phyloP scores from a whole-genome alignment of 2,113 vertebrate species.

The Forbesichthys agassizii region DNA sequence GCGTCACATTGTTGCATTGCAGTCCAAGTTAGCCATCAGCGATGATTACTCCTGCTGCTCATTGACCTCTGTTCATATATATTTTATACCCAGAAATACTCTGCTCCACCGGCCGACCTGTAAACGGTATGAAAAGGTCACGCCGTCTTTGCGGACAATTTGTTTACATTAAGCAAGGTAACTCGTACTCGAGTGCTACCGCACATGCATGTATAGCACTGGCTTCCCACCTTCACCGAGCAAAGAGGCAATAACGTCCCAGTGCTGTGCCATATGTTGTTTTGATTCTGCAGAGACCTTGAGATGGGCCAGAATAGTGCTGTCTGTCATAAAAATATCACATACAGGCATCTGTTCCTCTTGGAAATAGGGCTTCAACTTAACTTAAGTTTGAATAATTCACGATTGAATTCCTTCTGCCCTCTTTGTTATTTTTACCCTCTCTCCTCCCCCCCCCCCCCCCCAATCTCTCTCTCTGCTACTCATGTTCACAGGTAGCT shows the following conservation, averaged over 20 bases:
- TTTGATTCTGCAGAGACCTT: constrained; percentile 61
- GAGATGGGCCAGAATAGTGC: constrained; percentile 74
- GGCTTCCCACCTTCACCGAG: constrained; percentile 32
- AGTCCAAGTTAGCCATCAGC: constrained; percentile 45
- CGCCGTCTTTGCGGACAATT: constrained; percentile 16
- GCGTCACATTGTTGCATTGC: constrained; percentile 35
- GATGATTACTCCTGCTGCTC: constrained; percentile 26
- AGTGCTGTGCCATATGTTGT: constrained; percentile 68
- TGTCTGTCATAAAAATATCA: constrained; percentile 67
- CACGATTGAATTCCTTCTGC: constrained; percentile 35
- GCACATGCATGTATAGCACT: constrained; percentile 10
- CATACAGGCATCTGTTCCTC: constrained; percentile 51
- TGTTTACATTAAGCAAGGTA: constrained; percentile 1
- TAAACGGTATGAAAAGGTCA: constrained; percentile 3
- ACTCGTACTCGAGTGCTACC: constrained; percentile 18
- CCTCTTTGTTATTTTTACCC: constrained; percentile 27
- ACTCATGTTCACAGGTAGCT: constrained; percentile 92
- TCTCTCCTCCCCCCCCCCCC: not conserved
- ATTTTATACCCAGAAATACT: constrained; percentile 13
- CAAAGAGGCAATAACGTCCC: constrained; percentile 62
- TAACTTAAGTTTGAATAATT: constrained; percentile 71
- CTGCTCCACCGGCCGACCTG: constrained; percentile 7
- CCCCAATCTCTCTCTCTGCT: constrained; percentile 55
- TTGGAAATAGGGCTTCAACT: constrained; percentile 59
- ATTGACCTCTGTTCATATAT: constrained; percentile 37